phyloP scores from a whole-genome alignment of 2,888 invertebrate species.

The Nemurella pictetii region DNA sequence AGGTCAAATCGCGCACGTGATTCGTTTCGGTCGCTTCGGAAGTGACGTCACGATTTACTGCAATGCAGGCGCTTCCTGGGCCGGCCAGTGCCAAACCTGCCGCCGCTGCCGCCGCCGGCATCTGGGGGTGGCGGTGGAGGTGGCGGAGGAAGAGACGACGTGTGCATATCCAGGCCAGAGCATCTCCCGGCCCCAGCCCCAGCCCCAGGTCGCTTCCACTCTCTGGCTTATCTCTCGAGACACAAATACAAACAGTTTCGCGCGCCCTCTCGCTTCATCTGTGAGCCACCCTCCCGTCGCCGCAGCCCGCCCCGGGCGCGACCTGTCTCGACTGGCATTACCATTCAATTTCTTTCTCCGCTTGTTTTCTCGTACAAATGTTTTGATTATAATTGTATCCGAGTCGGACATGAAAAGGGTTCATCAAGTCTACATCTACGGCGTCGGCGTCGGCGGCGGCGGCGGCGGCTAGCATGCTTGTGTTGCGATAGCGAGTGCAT shows the following conservation, averaged over 20 bases:
- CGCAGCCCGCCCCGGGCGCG: background rate
- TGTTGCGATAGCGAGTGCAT: background rate
- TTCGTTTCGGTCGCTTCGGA: conserved; percentile 15
- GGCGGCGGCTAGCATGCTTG: background rate
- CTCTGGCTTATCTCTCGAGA: background rate
- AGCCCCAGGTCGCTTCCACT: background rate
- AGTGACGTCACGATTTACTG: conserved; percentile 41
- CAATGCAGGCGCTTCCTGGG: conserved; percentile 36
- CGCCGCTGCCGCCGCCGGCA: background rate
- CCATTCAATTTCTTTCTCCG: background rate
- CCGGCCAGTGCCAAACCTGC: too few species aligned
- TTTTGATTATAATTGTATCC: background rate
- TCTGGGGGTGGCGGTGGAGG: background rate
- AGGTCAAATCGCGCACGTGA: background rate
- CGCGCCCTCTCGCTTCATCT: background rate
- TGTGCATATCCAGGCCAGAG: background rate
- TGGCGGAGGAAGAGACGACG: background rate
- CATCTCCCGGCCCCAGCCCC: too few species aligned
- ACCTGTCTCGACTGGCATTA: background rate
- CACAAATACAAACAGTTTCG: background rate
- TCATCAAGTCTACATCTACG: background rate
- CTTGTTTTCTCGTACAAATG: background rate
- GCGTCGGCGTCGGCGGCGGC: background rate
- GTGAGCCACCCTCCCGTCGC: background rate
- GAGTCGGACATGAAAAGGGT: background rate